Evolutionary conservation across 2,888 invertebrate species (phyloP), one percentile per base, ranked within the genome.

Genomic region (Harpalus rubripes): DNA sequence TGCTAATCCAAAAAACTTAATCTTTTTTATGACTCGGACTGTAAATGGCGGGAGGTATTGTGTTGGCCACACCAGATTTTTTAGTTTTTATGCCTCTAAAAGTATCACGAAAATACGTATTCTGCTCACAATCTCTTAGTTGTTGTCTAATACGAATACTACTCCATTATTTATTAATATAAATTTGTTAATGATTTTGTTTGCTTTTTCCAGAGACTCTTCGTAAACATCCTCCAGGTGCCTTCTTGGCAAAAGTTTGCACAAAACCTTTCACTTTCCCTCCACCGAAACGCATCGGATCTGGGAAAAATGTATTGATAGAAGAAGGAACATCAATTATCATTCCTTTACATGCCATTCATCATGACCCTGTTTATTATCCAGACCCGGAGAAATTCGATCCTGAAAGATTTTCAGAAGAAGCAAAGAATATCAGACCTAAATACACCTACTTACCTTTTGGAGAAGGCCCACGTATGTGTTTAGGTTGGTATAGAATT

Each of bases 381-480:
- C 88, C 89, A 2, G 88, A 90, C 44, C 90, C 91, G 0, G 87
- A 89, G n/a, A 87, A 87, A 72, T 91, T 91, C 86, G 88, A 90
- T 86, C 91, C 91, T 0, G 89, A 89, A 56, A 86, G 89, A 56
- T 90, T 90, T 86, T 87, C 76, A 0, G 87, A 88, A 0, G 89
- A 89, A 74, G 87, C 87, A 10, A 88, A 88, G 52, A 85, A 86
- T 6, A 85, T 86, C n/a, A 81, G 87, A 18, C 87, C 86, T 41
- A 88, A 88, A 39, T 88, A 87, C 78, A 84, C 82, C 56, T 88
- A 86, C 86, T 63, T 88, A 61, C 87, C 88, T 0, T 88, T 88
- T 79, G 88, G 88, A 0, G 88, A 88, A 12, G 88, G 88, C 6
- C 88, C 88, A 0, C 61, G 88, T 39, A 86, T 85, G 61, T 88